phyloP scores from a whole-genome alignment of 1,140 invertebrate genomes.

The Metopolophium dirhodum region DNA sequence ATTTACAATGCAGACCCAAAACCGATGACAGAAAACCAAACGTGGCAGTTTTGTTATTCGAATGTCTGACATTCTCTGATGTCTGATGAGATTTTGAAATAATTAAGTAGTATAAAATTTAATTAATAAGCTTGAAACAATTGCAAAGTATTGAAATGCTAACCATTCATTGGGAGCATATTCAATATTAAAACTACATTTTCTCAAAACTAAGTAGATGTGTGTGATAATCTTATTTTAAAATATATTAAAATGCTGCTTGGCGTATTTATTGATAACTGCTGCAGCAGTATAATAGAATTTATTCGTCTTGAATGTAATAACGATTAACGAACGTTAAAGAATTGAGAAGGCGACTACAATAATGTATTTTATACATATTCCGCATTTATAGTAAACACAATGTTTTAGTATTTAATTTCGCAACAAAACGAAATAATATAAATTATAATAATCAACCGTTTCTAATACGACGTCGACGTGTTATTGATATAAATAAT shows the following conservation, averaged over 20 bases:
- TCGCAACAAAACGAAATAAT: neutral
- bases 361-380: neutral
- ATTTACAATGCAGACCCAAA: no score
- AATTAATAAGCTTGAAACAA: no score
- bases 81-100: no score
- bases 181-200: neutral
- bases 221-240: no score
- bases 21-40: no score
- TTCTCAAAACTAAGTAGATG: neutral
- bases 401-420: neutral
- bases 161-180: neutral
- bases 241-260: neutral
- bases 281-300: neutral
- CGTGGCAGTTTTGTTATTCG: no score
- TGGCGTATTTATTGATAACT: neutral
- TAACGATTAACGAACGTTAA: no score
- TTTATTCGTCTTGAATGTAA: neutral
- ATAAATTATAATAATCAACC: neutral
- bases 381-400: neutral
- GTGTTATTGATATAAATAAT: neutral
- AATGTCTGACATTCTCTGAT: no score
- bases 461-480: neutral
- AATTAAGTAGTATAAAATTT: no score
- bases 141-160: neutral
- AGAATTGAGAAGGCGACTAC: neutral